phyloP scores from a whole-genome alignment of 2,797 vertebrate genomes.

The Tachyglossus aculeatus region DNA sequence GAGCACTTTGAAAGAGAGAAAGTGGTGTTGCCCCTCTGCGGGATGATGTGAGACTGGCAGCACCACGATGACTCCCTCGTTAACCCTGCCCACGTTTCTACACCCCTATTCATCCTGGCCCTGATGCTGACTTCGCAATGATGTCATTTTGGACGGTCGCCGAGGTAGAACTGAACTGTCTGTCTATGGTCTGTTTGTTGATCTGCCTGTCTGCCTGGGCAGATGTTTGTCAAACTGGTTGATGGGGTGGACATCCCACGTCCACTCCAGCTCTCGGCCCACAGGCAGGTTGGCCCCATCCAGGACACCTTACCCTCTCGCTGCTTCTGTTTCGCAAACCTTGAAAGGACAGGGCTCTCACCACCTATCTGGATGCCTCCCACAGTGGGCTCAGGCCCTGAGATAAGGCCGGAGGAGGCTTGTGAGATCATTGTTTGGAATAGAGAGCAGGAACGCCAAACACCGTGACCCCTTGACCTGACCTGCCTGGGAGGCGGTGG shows the following conservation, averaged over 20 bases:
- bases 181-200: too few relatives aligned
- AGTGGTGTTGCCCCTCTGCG: too few relatives aligned
- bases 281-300: neutral
- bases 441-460: too few relatives aligned
- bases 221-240: neutral
- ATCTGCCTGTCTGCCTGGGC: neutral
- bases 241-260: neutral
- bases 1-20: too few relatives aligned
- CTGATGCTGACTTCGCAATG: neutral
- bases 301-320: neutral
- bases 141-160: neutral
- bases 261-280: neutral
- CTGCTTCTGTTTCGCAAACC: neutral
- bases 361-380: too few relatives aligned
- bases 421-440: too few relatives aligned
- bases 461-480: too few relatives aligned
- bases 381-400: too few relatives aligned
- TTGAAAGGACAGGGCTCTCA: too few relatives aligned
- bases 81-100: neutral
- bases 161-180: neutral
- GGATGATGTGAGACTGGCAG: too few relatives aligned
- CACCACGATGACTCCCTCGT: neutral
- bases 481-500: too few relatives aligned
- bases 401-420: too few relatives aligned
- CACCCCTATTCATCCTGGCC: neutral